Evolutionary conservation across 2,113 vertebrate genomes (phyloP).

Genomic region (Clarias gariepinus): DNA sequence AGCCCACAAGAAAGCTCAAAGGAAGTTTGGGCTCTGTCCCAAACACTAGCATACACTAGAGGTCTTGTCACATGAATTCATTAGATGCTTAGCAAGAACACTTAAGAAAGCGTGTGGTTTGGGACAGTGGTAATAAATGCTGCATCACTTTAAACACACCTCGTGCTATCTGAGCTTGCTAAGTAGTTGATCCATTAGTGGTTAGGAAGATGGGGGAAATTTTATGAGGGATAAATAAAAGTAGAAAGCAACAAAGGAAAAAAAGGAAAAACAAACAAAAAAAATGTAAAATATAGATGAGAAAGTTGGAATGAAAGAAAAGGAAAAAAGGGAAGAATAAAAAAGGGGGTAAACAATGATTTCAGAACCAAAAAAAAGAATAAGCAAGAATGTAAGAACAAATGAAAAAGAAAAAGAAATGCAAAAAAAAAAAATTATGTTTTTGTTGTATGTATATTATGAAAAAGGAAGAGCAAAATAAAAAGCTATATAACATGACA

Average conservation of each 20-base stretch:
- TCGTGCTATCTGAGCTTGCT: background rate
- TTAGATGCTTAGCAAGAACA: background rate
- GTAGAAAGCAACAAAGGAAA: background rate
- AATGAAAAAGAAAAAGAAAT: background rate
- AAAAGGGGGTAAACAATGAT: background rate
- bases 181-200: background rate
- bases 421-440: no score
- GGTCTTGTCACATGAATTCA: background rate
- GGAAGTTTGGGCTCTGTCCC: background rate
- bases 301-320: no score
- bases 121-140: background rate
- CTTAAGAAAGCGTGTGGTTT: constrained; percentile 4
- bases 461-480: background rate
- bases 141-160: background rate
- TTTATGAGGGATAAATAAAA: background rate
- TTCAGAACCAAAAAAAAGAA: background rate
- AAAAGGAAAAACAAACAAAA: background rate
- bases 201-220: background rate
- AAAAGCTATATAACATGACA: no score
- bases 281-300: no score
- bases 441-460: no score
- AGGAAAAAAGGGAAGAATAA: background rate
- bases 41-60: background rate
- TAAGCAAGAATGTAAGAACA: background rate
- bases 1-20: background rate